Evolutionary conservation across 1,140 invertebrate genomes (phyloP), one percentile per base, ranked within the genome.

Genomic region (Nephila pilipes): DNA sequence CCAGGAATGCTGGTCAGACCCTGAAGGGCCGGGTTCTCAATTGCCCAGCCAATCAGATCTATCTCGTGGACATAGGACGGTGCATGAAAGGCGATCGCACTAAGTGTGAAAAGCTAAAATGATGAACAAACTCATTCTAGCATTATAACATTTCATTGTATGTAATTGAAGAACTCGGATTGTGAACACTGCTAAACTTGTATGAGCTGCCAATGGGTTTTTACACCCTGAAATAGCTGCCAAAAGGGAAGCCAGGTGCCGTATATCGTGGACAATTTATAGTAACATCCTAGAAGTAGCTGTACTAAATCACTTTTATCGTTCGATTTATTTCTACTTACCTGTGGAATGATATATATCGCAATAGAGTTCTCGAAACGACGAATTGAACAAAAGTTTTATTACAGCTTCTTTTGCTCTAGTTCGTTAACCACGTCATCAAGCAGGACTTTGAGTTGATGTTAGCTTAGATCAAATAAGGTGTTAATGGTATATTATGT

Each of bases 11-110:
- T 25, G 92, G 85, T 20, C 83, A 94, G 65, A 87, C 54, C 12
- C 58, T 95, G 6, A 93, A 93, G 29, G 92, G 94, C 12, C 93
- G 94, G 16, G 87, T 93, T 8, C 94, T 95, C 85, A 94, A 94
- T 81, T 95, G 95, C 94, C 95, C 95, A 32, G 94, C 95, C 46
- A 94, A 94, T 2, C 94, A 94, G 63, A 94, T 95, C 6, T 95
- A 94, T 85, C 38, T 94, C 36, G 94, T 87, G 18, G 89, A 81
- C 32, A 83, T 92, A 4, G 94, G 94, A 63, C 63, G 94, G 16
- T 94, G 94, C 55, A 93, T 94, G 85, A 89, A 87, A 22, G 94
- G 94, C 6, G 93, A 94, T 69, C 85, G 91, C 18, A 92, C 55
- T 29, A 92, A 90, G 55, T 94, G 94, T 75, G 81, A 92, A 81